Conservation (phyloP, 2,113 vertebrate genomes). For the Podarcis cretensis region DNA sequence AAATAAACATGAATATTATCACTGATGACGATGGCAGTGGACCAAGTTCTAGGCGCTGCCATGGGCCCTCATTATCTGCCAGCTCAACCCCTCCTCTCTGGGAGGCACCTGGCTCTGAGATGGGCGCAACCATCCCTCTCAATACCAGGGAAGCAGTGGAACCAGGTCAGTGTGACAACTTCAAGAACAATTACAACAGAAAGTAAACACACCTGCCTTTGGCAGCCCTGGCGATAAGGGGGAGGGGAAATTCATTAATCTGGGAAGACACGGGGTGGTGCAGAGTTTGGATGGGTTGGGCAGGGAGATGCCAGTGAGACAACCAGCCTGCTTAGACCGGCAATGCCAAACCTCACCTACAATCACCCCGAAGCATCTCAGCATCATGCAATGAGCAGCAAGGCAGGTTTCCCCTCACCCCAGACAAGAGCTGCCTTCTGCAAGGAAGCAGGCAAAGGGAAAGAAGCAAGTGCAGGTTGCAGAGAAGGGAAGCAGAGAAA, state of each 20-base stretch:
- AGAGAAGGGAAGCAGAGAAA: not conserved
- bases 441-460: not conserved
- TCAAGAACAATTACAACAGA: no score
- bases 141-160: not conserved
- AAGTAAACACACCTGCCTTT: fast-evolving
- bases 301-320: fast-evolving
- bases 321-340: constrained; percentile 25
- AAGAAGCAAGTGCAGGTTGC: no score
- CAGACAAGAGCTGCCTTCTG: not conserved
- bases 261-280: not conserved
- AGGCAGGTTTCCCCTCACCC: not conserved
- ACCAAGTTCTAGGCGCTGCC: not conserved
- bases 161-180: not conserved
- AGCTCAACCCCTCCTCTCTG: not conserved
- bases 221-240: not conserved
- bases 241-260: not conserved
- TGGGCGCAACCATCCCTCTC: not conserved
- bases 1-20: no score
- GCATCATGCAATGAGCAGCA: constrained; percentile 40
- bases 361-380: not conserved
- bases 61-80: not conserved
- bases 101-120: not conserved
- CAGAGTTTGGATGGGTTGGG: no score
- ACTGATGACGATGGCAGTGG: not conserved
- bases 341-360: not conserved